Conservation (phyloP, 2,113 vertebrate species). For the Corythornis vintsioides region DNA sequence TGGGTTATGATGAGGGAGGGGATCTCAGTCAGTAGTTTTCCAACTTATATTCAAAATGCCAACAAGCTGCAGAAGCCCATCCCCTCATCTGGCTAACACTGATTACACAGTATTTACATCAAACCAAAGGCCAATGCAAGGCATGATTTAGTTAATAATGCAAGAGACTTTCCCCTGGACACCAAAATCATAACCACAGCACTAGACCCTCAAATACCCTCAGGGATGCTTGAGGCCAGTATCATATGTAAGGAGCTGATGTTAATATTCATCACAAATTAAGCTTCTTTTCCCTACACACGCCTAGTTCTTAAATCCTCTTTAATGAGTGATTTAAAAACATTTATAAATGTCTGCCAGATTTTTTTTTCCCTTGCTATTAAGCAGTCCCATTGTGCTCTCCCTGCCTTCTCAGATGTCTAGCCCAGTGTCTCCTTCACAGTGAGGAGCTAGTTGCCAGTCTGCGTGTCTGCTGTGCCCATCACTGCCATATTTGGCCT, state of each 20-base stretch:
- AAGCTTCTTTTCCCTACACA: constrained; percentile 40
- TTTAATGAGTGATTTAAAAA: constrained; percentile 41
- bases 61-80: neutral
- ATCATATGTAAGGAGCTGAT: constrained; percentile 2
- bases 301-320: neutral
- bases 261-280: constrained; percentile 54
- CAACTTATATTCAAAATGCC: neutral
- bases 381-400: neutral
- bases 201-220: constrained; percentile 3
- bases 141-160: constrained; percentile 43
- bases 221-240: constrained; percentile 7
- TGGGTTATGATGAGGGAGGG: neutral
- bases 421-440: neutral
- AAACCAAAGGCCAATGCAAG: neutral
- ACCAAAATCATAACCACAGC: constrained; percentile 24
- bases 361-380: neutral
- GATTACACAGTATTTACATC: neutral
- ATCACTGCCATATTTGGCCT: neutral
- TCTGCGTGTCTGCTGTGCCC: neutral
- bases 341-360: neutral
- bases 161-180: neutral
- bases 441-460: neutral
- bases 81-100: neutral
- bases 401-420: neutral
- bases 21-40: neutral